Conservation (phyloP, 2,797 vertebrate species). For the Eutrigla gurnardus region DNA sequence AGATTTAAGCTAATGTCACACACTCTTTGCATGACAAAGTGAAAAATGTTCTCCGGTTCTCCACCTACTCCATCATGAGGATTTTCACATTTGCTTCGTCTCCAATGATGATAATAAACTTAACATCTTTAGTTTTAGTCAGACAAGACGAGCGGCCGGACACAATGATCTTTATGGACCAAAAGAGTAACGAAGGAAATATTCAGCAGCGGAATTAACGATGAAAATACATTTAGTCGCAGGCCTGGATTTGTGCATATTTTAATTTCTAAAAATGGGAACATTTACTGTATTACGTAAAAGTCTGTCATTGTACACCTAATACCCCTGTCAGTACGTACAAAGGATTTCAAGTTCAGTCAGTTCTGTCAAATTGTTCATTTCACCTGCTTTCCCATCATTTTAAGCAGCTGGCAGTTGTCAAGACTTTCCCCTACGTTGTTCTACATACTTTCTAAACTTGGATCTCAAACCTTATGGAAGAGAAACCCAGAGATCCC, state of each 20-base stretch:
- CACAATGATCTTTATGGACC: background rate
- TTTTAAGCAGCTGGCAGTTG: slow-evolving; percentile 5
- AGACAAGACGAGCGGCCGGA: background rate
- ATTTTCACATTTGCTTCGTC: background rate
- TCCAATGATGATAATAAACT: background rate
- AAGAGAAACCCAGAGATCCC: slow-evolving; percentile 53
- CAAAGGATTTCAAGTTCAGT: background rate
- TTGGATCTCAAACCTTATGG: slow-evolving; percentile 29
- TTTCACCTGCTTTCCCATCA: background rate
- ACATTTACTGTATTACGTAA: background rate
- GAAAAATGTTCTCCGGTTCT: background rate
- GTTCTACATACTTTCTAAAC: slow-evolving; percentile 21
- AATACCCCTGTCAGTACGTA: background rate
- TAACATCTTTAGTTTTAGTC: background rate
- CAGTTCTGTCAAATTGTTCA: background rate
- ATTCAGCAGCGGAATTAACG: background rate
- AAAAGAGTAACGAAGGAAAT: background rate
- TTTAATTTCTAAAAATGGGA: background rate
- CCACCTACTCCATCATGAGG: background rate
- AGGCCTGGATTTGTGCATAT: background rate
- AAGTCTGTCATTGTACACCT: background rate
- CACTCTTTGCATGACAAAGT: no score
- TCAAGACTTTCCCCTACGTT: background rate
- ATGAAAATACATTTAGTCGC: background rate
- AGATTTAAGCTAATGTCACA: no score